Evolutionary conservation across 2,888 invertebrate genomes (phyloP).

Genomic region (Scotopteryx bipunctaria): DNA sequence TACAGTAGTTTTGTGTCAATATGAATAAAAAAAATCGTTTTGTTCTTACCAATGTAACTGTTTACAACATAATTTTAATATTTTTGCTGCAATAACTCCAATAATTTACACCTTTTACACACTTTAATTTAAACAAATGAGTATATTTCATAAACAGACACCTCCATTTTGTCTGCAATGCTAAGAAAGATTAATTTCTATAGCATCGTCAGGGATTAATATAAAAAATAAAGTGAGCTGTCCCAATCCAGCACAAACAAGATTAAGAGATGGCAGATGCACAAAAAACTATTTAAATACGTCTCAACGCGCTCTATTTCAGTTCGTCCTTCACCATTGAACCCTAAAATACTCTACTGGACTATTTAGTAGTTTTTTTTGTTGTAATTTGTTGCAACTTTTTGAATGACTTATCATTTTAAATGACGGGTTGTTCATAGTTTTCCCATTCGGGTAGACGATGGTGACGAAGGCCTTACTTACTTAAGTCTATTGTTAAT

Average conservation of each 20-base stretch:
- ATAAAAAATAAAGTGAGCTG: conserved; percentile 8
- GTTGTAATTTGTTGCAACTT: not conserved
- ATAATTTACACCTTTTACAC: too few species aligned
- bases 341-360: conserved; percentile 25
- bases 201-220: not conserved
- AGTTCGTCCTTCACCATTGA: conserved; percentile 37
- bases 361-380: conserved; percentile 14
- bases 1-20: not conserved
- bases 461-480: too few species aligned
- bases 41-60: not conserved
- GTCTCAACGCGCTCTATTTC: conserved; percentile 33
- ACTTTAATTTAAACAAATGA: too few species aligned
- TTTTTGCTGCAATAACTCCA: not conserved
- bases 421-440: too few species aligned
- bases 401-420: conserved; percentile 16
- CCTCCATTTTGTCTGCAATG: too few species aligned
- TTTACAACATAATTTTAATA: not conserved
- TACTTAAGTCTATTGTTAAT: too few species aligned
- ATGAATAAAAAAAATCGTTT: conserved; percentile 1
- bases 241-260: conserved; percentile 16
- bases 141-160: too few species aligned
- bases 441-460: too few species aligned
- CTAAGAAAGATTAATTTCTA: too few species aligned
- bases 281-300: conserved; percentile 25
- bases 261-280: conserved; percentile 32